Base-by-base conservation (phyloP, 2,888 invertebrate genomes). In the Aphrophora alni region DNA sequence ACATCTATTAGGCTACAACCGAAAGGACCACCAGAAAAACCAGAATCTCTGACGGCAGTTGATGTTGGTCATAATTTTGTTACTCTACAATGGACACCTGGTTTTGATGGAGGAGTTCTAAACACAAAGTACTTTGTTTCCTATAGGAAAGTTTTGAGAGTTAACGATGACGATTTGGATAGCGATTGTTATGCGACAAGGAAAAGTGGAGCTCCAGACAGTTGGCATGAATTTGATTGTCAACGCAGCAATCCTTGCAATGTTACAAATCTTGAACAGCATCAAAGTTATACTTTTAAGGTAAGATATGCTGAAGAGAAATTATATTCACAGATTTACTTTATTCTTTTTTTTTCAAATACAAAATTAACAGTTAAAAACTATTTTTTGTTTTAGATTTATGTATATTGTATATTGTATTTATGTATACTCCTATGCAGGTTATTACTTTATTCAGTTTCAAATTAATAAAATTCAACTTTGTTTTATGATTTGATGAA, bases 61-160 rank as follows among this genome's bases (percentile, higher is more conserved):
- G 93, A 94, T 86, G 92, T 94, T 0, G 96, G 96, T 0, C 94
- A 94, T 17, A 94, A 94, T 80, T 95, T 92, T 86, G 95, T 97
- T 0, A 93, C 95, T 0, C 89, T 97, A 25, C 91, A 92, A 81
- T 97, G 97, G 97, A 95, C 95, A 86, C 93, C 95, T 0, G 97
- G 97, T 0, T 98, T 97, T 87, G 95, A 97, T 87, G 97, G 97
- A 0, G 97, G 97, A 0, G 89, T 96, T 78, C 92, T 93, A 74
- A 95, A 94, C 85, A 97, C 97, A 0, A 96, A 96, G 87, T 96
- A 95, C 89, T 95, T 95, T 86, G 94, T 96, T n/a, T 92, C 93
- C 38, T 96, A 95, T 87, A 92, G 93, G 71, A 92, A 94, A 33
- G 92, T 93, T 0, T 90, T 92, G 0, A 88, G 89, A 92, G 84